A percentile compares a stretch with the other conserved stretches of the same genome.
Conservation (phyloP, 2,113 vertebrate genomes). For the Origma solitaria region DNA sequence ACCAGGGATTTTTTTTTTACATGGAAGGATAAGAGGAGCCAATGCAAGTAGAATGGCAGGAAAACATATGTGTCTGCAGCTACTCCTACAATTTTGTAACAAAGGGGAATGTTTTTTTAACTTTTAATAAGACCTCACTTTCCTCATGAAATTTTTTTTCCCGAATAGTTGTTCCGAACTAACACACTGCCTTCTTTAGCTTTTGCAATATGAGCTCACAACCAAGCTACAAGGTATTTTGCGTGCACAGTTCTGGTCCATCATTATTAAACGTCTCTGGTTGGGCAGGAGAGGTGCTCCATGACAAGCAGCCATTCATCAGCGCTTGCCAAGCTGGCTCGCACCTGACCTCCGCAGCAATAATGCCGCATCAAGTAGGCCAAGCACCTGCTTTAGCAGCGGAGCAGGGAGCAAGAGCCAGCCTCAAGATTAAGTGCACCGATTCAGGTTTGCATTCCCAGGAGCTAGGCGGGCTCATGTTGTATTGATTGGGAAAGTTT, state of each 20-base stretch:
- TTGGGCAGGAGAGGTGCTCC: conserved; percentile 85
- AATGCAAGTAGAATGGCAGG: neutral
- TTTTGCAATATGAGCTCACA: conserved; percentile 25
- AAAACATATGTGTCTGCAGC: neutral
- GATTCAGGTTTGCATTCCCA: conserved; percentile 90
- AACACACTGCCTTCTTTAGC: neutral
- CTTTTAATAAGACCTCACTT: neutral
- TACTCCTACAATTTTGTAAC: neutral
- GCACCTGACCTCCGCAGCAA: conserved; percentile 96
- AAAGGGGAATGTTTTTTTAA: neutral
- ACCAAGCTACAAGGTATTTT: conserved; percentile 61
- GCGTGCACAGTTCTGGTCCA: conserved; percentile 83
- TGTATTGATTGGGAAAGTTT: conserved; percentile 98
- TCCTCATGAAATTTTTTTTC: neutral
- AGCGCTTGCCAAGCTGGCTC: conserved; percentile 81
- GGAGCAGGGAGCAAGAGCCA: conserved; percentile 89
- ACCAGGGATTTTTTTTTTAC: neutral
- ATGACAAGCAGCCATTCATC: conserved; percentile 92
- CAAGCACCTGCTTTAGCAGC: conserved; percentile 93
- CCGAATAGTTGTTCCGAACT: neutral
- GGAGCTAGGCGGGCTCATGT: conserved; percentile 87
- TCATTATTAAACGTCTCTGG: conserved; percentile 93
- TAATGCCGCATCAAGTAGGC: conserved; percentile 96
- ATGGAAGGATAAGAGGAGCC: neutral
- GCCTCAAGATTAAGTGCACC: conserved; percentile 96